Percentiles rank a stretch among this genome's conserved stretches.
Evolutionary conservation across 2,888 invertebrate species (phyloP).

Genomic region (Anthrax anthrax): DNA sequence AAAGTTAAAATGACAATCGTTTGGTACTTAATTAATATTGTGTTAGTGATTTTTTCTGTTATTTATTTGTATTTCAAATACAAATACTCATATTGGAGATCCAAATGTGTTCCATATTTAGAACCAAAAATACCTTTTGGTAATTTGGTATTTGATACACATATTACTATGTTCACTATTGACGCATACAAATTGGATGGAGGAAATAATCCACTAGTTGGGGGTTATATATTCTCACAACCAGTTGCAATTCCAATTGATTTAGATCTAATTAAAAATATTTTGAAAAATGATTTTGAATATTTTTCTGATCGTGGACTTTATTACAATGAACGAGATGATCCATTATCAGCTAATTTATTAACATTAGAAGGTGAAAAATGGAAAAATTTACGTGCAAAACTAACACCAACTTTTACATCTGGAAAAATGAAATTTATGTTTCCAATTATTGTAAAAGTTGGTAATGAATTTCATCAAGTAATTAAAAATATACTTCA

Average conservation of each 20-base stretch:
- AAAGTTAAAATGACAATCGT: background rate
- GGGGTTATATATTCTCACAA: slow-evolving; percentile 7
- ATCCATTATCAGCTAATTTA: slow-evolving; percentile 20
- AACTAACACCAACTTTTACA: slow-evolving; percentile 36
- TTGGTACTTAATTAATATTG: background rate
- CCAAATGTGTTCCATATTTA: slow-evolving; percentile 9
- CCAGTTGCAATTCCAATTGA: slow-evolving; percentile 9
- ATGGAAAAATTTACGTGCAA: slow-evolving; percentile 35
- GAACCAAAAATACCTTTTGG: slow-evolving; percentile 20
- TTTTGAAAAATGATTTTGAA: slow-evolving; percentile 21
- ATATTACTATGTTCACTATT: background rate
- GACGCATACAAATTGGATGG: slow-evolving; percentile 5
- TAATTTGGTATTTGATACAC: slow-evolving; percentile 8
- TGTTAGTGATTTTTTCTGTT: background rate
- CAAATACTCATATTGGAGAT: slow-evolving; percentile 11
- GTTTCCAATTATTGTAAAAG: slow-evolving; percentile 26
- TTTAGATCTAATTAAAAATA: slow-evolving; percentile 18
- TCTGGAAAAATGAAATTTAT: slow-evolving; percentile 37
- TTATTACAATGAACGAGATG: slow-evolving; percentile 16
- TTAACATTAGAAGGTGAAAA: slow-evolving; percentile 20
- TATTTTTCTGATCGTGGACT: slow-evolving; percentile 20
- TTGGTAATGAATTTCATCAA: slow-evolving; percentile 15
- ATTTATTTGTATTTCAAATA: background rate
- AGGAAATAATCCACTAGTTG: background rate
- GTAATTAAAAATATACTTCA: slow-evolving; percentile 11